Evolutionary conservation across 2,888 invertebrate species (phyloP), one percentile per base, ranked within the genome.

Genomic region (Trachelus iudaicus): DNA sequence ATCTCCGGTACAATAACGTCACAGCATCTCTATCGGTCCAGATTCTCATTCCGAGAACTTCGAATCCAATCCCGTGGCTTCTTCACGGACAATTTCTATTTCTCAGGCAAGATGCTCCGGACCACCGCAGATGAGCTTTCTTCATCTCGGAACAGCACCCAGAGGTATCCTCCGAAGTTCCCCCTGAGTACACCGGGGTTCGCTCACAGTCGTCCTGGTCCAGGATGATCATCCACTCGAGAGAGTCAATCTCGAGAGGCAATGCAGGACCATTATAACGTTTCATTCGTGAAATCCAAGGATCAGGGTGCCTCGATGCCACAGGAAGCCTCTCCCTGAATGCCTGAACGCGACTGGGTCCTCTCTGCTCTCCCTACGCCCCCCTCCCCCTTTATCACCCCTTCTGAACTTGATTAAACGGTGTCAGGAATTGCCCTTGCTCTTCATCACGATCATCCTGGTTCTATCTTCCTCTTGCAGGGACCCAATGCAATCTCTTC

Each of bases 181-280:
- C 30, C 30, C 69, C 69, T 13, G 30, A 11, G 30, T 30, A 13
- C 69, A 30, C 0, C 30, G 1, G 69, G 69, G 33, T 30, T 31
- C 30, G 30, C 13, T 69, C 11, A n/a, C 40, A 40, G 40, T 15
- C 40, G 13, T 4, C 4, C 13, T 1, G 40, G 15, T 40, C 40
- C 30, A 12, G 69, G 30, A 69, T 77, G 69, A 77, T 77, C 73
- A 75, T 77, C 73, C 37, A 34, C n/a, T n/a, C 35, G 35, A 69
- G 69, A 74, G 69, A 77, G 77, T 74, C 77, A 80, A 78, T 76
- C 74, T 77, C 35, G 73, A 31, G 30, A 77, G 37, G 78, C 74
- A 77, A 78, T 73, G 76, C 74, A 69, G 69, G 79, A 75, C 76
- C 80, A 77, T 80, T 79, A 79, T 73, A 73, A 73, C 73, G 77